Evolutionary conservation across 2,113 vertebrate species (phyloP), one percentile per base, ranked within the genome.

Genomic region (Eubucco bourcierii): DNA sequence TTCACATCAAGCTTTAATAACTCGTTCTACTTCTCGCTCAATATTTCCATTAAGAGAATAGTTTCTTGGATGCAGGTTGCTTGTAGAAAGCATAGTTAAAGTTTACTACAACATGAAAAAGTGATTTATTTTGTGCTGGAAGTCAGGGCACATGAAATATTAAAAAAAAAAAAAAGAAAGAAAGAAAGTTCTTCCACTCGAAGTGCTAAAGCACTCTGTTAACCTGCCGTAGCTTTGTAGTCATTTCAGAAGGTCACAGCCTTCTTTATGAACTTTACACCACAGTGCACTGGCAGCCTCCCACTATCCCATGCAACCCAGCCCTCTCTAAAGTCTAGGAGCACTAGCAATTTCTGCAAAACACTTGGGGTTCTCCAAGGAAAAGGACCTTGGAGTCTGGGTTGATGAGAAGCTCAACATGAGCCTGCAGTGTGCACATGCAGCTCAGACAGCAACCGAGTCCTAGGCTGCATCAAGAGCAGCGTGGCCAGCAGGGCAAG

Each of bases 31-130:
- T 2, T 84, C 77, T 84, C 60, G 13, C 37, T 92, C 80, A 95
- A 64, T 80, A 79, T 80, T 88, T 89, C 46, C 56, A 89, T 84
- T 92, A 87, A 82, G 21, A 80, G 4, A 17, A 44, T 31, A 58
- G 29, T 64, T 93, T 90, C 31, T 80, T 66, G 56, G 27, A 79
- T 44, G 23, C n/a, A 80, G 41, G 24, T 29, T 77, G 6, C 46
- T 87, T 87, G 52, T 59, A 89, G 72, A 92, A 87, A 95, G 81
- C 67, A 74, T 87, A 84, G 53, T 46, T 82, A 70, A 81, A 65
- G 12, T 87, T 76, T 93, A 82, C 87, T 89, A 37, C 37, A 70
- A n/a, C 9, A 47, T 24, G 24, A 90, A 84, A 84, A 37, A 66
- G 55, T 72, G 34, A 90, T 87, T 85, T 92, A 56, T 78, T 85